Percentiles rank a stretch among this genome's conserved stretches.
phyloP scores from a whole-genome alignment of 2,113 vertebrate genomes.

The Heptranchias perlo region DNA sequence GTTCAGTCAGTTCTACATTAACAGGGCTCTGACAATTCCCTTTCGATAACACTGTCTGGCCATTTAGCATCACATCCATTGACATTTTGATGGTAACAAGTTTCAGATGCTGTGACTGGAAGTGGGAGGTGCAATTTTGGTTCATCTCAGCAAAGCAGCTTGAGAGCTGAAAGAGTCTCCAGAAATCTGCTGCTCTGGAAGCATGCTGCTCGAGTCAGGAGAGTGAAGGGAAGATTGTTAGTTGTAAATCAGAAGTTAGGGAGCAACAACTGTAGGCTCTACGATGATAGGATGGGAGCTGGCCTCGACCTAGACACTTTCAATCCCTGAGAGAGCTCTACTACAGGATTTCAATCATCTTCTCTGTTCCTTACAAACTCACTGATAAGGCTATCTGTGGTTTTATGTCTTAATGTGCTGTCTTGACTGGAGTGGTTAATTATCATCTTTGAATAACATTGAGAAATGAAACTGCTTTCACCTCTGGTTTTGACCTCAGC shows the following conservation, averaged over 20 bases:
- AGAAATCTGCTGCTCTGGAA: not conserved
- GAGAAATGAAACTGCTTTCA: constrained; percentile 24
- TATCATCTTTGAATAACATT: constrained; percentile 22
- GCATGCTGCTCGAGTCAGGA: not conserved
- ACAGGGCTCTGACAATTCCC: not conserved
- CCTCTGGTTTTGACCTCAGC: constrained; percentile 13
- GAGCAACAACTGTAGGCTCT: not conserved
- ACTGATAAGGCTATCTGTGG: constrained; percentile 28
- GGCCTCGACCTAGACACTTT: constrained; percentile 7
- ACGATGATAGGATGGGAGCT: not conserved
- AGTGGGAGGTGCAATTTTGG: not conserved
- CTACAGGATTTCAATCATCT: constrained; percentile 10
- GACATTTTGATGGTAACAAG: constrained; percentile 32
- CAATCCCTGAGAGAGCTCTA: not conserved
- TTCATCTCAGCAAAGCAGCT: not conserved
- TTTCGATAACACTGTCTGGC: constrained; percentile 2
- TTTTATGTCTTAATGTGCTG: constrained; percentile 29
- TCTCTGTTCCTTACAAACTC: constrained; percentile 15
- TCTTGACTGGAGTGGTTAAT: constrained; percentile 3
- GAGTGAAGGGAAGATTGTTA: not conserved
- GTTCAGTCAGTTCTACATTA: not conserved
- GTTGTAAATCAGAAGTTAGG: constrained; percentile 16
- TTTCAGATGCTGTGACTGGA: constrained; percentile 28
- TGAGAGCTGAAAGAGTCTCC: not conserved
- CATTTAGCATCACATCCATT: constrained; percentile 14